Conservation (phyloP, 2,113 vertebrate genomes). For the Corapipo altera region DNA sequence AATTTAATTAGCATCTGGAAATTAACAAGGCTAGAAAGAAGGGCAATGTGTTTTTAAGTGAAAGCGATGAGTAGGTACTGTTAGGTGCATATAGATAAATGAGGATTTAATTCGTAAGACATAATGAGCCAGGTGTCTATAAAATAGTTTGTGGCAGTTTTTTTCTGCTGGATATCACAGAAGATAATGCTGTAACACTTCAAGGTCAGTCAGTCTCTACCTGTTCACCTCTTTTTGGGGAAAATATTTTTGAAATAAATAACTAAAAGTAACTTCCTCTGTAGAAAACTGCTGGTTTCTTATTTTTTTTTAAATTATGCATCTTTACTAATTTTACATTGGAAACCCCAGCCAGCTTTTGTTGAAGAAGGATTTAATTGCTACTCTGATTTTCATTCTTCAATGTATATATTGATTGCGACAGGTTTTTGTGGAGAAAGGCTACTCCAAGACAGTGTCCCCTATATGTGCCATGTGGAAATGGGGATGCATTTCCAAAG, state of each 20-base stretch:
- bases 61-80: constrained; percentile 69
- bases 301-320: neutral
- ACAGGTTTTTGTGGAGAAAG: neutral
- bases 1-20: constrained; percentile 80
- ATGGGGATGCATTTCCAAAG: neutral
- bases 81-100: constrained; percentile 74
- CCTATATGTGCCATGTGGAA: neutral
- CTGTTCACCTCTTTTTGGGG: constrained; percentile 8
- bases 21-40: constrained; percentile 78
- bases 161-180: constrained; percentile 38
- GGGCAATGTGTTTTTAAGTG: constrained; percentile 78
- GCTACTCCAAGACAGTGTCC: neutral
- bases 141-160: constrained; percentile 34
- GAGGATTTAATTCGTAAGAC: constrained; percentile 71
- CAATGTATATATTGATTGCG: neutral
- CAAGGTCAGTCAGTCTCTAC: constrained; percentile 57
- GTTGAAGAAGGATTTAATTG: neutral
- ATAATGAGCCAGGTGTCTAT: constrained; percentile 69
- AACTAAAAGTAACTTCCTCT: constrained; percentile 10
- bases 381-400: neutral
- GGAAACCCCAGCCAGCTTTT: neutral
- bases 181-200: constrained; percentile 42
- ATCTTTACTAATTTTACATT: neutral
- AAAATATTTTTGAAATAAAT: constrained; percentile 40
- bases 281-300: neutral